Conservation (phyloP, 1,140 invertebrate genomes). For the Bombus confusus region DNA sequence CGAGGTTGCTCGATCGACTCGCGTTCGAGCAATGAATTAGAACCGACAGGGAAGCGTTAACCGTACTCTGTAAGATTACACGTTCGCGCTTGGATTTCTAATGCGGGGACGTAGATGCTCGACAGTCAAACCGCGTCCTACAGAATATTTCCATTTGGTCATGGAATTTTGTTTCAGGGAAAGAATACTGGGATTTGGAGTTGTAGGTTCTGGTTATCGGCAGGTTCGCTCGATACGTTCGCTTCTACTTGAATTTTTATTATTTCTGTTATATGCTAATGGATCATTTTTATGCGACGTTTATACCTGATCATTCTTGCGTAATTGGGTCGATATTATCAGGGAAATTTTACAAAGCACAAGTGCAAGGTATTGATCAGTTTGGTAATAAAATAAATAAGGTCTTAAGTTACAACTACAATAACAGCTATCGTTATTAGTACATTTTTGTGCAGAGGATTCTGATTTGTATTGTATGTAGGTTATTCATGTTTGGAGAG, state of each 20-base stretch:
- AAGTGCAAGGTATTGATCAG: too few relatives aligned
- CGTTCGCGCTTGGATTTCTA: conserved; percentile 15
- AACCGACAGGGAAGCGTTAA: conserved; percentile 14
- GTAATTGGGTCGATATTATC: too few relatives aligned
- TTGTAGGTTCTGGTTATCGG: not conserved
- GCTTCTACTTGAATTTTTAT: not conserved
- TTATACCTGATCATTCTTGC: too few relatives aligned
- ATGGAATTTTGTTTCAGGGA: not conserved
- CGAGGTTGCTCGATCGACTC: not conserved
- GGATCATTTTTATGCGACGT: too few relatives aligned
- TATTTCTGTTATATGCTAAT: too few relatives aligned
- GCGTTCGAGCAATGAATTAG: conserved; percentile 6
- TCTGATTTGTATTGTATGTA: too few relatives aligned
- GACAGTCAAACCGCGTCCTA: not conserved
- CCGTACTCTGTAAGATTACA: not conserved
- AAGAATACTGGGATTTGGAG: not conserved
- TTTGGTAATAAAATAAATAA: too few relatives aligned
- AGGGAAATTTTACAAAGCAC: too few relatives aligned
- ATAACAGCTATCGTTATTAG: too few relatives aligned
- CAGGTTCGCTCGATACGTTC: not conserved
- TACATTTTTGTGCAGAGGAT: too few relatives aligned
- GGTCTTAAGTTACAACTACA: too few relatives aligned
- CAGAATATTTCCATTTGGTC: not conserved
- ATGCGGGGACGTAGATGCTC: not conserved
- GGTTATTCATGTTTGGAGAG: too few relatives aligned